phyloP scores from a whole-genome alignment of 2,113 vertebrate genomes.

The Neolamprologus brichardi region DNA sequence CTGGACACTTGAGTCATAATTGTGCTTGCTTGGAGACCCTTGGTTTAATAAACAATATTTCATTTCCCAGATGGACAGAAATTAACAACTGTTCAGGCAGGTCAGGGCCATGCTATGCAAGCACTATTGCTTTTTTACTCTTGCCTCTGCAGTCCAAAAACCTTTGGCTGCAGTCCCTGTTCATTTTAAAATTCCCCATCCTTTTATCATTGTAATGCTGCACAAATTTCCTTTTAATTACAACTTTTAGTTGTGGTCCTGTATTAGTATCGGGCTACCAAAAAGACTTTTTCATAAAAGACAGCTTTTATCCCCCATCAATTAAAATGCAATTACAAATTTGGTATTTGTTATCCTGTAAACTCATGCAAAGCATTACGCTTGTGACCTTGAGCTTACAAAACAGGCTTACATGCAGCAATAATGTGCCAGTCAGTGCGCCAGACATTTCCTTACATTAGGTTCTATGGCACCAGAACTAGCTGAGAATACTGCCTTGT shows the following conservation, averaged over 20 bases:
- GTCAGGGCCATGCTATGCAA: not conserved
- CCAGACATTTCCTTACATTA: not conserved
- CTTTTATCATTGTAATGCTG: not conserved
- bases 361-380: not conserved
- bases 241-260: not conserved
- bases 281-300: not conserved
- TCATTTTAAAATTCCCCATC: not conserved
- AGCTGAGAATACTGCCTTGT: not conserved
- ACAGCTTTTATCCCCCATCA: not conserved
- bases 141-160: not conserved
- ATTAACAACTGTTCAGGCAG: not conserved
- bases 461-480: not conserved
- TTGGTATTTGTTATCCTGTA: not conserved
- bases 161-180: not conserved
- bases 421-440: not conserved
- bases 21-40: not conserved
- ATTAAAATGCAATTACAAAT: not conserved
- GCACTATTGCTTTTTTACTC: not conserved
- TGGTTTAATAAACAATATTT: not conserved
- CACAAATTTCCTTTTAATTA: not conserved
- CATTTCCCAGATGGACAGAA: not conserved
- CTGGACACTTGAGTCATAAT: not conserved
- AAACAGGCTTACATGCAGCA: not conserved
- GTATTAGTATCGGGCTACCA: not conserved
- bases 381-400: not conserved